Evolutionary conservation across 1,140 invertebrate genomes (phyloP), one percentile per base, ranked within the genome.

Genomic region (Lasioglossum baleicum): DNA sequence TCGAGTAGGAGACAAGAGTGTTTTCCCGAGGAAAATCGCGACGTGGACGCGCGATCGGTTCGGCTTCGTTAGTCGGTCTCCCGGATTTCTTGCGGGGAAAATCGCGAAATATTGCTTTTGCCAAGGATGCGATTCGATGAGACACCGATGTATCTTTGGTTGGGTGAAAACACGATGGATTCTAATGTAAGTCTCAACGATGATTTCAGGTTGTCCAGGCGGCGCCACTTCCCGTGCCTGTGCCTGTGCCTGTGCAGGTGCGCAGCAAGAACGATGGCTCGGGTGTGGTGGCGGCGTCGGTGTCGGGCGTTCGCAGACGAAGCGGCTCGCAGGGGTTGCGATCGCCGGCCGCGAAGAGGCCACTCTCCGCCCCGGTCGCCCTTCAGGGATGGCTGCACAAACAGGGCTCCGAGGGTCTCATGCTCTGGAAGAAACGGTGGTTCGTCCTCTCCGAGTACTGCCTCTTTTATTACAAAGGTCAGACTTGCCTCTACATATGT

Each of bases 341-440:
- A 71, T 97, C 96, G 15, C 96, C 96, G 2, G 94, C 95, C n/a
- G 96, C 96, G 0, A 96, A 97, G 91, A 94, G 97, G 75, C 95
- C 96, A 31, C 93, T 95, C 2, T 95, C 96, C 42, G 96, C 97
- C 2, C 96, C 96, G 7, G 97, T 99, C 1, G 96, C 97, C 2
- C 94, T 98, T 75, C 95, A 96, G 85, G 98, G 98, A 13, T 98
- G 98, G 96, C 93, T 99, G 7, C 96, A 98, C 90, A 98, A 98
- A 91, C 97, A 98, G 92, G 98, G 98, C 53, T 97, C 97, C 56
- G 96, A 97, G 88, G 96, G 97, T 7, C 93, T 99, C 5, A 98
- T 98, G 95, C 95, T 98, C 26, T 99, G 98, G 98, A 97, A 98
- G 91, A 98, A 97, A 91, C 94, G 98, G 58, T 99, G 98, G 98